Evolutionary conservation across 2,797 vertebrate species (phyloP), one percentile per base, ranked within the genome.

Genomic region (Chaenodraco wilsoni): DNA sequence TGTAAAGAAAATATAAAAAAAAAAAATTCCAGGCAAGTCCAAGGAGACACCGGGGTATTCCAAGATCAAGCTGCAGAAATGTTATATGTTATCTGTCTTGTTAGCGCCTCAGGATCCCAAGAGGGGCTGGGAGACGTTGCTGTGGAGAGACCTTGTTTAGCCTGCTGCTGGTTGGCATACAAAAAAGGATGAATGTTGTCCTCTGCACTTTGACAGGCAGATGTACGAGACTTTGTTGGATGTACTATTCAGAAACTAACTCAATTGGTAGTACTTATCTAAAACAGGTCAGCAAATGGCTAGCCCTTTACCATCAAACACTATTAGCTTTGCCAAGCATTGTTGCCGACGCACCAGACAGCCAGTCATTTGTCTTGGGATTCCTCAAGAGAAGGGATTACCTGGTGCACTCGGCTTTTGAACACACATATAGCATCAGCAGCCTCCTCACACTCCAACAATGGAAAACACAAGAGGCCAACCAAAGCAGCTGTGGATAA

Each of bases 371-470:
- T 72, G 68, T 75, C 52, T 67, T 23, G 81, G 46, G 51, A 68
- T 83, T 74, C 64, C 65, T 31, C 16, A 72, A 61, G 62, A 60
- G 54, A 57, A 56, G 50, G 58, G 33, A 65, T 67, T 77, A 44
- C 74, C 70, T 49, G 57, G 59, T 31, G 62, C 71, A 45, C 74
- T 77, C 69, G 66, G 57, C 72, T 75, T 64, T 70, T 83, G 76
- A 81, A 79, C 65, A 74, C 77, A 75, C 70, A 69, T 66, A 75
- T 84, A 31, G 64, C 81, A 82, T 89, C 89, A 90, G 85, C 87
- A 86, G 77, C 86, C 75, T 85, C 85, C 84, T 89, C 76, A 86
- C 72, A 33, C 76, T 83, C 62, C 77, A 76, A 79, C 77, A 81
- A 83, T 5, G 12, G 67, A 84, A 87, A 88, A 82, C 77, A 74